A percentile compares a stretch with the other conserved stretches of the same genome.
Conservation (phyloP, 2,113 vertebrate genomes). For the Circaetus cinerascens region DNA sequence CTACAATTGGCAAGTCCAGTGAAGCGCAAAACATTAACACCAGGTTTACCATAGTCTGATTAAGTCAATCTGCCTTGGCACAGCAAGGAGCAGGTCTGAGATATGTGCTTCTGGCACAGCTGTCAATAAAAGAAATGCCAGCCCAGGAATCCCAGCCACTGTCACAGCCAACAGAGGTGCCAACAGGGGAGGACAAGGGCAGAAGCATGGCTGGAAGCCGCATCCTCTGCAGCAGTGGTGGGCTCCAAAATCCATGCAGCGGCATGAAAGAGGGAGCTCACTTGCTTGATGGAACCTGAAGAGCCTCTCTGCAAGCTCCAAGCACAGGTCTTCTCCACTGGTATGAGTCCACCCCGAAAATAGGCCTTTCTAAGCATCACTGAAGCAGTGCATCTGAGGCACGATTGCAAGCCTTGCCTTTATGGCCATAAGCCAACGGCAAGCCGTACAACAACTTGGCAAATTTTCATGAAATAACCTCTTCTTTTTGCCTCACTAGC, state of each 20-base stretch:
- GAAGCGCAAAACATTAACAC: not conserved
- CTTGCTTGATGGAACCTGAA: not conserved
- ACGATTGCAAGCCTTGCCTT: not conserved
- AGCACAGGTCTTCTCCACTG: not conserved
- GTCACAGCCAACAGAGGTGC: not conserved
- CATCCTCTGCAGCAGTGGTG: not conserved
- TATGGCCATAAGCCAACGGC: not conserved
- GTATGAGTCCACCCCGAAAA: not conserved
- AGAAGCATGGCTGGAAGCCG: not conserved
- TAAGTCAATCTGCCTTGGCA: not conserved
- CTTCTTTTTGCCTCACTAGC: not conserved
- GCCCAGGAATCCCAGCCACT: not conserved
- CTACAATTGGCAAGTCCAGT: not conserved
- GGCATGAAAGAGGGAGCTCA: not conserved
- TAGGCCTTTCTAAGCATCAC: accelerated
- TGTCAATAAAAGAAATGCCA: not conserved
- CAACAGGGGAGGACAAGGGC: not conserved
- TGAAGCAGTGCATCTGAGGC: not conserved
- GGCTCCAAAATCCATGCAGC: not conserved
- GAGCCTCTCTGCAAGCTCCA: not conserved
- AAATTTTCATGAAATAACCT: not conserved
- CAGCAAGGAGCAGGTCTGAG: not conserved
- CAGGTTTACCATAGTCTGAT: not conserved
- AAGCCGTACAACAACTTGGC: not conserved
- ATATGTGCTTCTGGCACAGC: not conserved